Conservation (phyloP, 2,888 invertebrate genomes). For the Hypsopygia costalis region DNA sequence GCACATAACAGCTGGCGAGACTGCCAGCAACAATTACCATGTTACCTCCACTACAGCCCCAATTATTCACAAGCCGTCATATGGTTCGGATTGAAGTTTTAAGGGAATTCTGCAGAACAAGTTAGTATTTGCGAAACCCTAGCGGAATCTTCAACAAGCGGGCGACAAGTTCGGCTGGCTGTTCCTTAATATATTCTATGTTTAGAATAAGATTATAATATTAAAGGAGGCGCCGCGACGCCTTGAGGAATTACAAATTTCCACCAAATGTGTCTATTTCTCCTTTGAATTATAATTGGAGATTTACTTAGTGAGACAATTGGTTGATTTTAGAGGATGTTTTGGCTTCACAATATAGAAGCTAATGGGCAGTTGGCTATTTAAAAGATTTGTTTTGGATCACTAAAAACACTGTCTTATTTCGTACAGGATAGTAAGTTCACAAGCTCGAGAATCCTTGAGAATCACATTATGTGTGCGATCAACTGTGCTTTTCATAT, state of each 20-base stretch:
- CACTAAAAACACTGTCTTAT: too few relatives aligned
- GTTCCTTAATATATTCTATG: conserved; percentile 70
- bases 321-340: neutral
- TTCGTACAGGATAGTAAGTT: too few relatives aligned
- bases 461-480: too few relatives aligned
- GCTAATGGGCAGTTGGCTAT: too few relatives aligned
- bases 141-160: conserved; percentile 1
- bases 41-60: too few relatives aligned
- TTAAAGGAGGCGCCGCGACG: conserved; percentile 48
- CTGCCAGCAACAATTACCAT: too few relatives aligned
- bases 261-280: conserved; percentile 40
- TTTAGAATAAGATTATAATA: conserved; percentile 78
- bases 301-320: conserved; percentile 27
- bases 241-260: conserved; percentile 37
- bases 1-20: too few relatives aligned
- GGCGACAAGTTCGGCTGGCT: conserved; percentile 33
- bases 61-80: conserved; percentile 9
- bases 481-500: too few relatives aligned
- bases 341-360: neutral
- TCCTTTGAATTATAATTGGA: conserved; percentile 66
- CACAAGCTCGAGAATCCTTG: too few relatives aligned
- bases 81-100: conserved; percentile 6
- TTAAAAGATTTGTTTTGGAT: too few relatives aligned
- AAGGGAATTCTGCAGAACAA: conserved; percentile 5
- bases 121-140: neutral